Conservation (phyloP, 2,888 invertebrate species). For the Unio pictorum region DNA sequence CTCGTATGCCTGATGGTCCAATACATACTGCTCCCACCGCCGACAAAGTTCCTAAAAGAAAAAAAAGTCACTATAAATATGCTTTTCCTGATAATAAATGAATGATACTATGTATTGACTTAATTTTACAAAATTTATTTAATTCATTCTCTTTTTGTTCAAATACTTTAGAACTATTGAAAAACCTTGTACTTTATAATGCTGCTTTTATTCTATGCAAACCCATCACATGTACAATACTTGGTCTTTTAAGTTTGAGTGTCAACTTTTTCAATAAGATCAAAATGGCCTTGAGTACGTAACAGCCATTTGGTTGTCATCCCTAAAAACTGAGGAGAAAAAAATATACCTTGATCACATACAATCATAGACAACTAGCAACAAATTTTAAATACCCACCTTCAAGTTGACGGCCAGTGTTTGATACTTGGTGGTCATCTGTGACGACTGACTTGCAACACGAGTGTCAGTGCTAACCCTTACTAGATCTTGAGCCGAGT, state of each 20-base stretch:
- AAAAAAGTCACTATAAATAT: neutral
- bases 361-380: neutral
- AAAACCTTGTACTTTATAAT: neutral
- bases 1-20: slow-evolving; percentile 60
- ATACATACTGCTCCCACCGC: slow-evolving; percentile 89
- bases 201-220: no score
- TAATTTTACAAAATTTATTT: neutral
- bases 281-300: neutral
- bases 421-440: slow-evolving; percentile 64
- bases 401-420: slow-evolving; percentile 61
- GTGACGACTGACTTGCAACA: slow-evolving; percentile 65
- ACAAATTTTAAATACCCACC: slow-evolving; percentile 35
- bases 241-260: no score
- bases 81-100: neutral
- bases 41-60: slow-evolving; percentile 83
- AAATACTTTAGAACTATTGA: neutral
- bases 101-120: neutral
- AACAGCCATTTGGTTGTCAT: neutral
- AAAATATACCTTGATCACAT: neutral
- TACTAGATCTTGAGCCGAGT: slow-evolving; percentile 81
- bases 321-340: neutral
- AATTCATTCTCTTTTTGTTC: neutral
- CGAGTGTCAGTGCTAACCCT: slow-evolving; percentile 61
- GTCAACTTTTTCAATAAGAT: no score
- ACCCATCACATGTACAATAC: no score